phyloP scores from a whole-genome alignment of 2,797 vertebrate species.

The Caiman crocodilus region DNA sequence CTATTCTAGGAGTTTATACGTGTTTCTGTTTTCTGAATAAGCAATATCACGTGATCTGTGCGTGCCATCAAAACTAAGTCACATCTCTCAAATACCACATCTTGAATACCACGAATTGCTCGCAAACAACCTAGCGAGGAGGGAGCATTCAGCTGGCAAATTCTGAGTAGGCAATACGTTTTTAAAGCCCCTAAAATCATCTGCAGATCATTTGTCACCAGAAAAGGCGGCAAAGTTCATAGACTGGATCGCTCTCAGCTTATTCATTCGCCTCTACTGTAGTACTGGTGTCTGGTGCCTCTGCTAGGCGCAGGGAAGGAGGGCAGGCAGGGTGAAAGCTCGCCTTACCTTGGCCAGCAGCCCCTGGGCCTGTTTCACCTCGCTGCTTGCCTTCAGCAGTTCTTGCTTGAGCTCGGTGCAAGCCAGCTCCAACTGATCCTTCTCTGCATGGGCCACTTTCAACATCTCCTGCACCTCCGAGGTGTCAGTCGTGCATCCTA shows the following conservation, averaged over 20 bases:
- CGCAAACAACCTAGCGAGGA: not conserved
- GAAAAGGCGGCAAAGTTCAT: not conserved
- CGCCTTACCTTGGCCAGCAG: conserved; percentile 88
- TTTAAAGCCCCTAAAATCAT: not conserved
- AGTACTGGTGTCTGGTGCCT: not conserved
- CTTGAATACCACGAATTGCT: not conserved
- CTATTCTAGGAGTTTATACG: not conserved
- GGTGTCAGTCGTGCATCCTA: conserved; percentile 78
- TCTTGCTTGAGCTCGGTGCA: conserved; percentile 90
- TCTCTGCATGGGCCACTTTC: conserved; percentile 87
- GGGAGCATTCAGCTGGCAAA: not conserved
- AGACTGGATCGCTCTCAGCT: not conserved
- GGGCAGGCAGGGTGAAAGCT: not conserved
- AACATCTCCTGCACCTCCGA: conserved; percentile 88
- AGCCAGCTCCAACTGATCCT: conserved; percentile 87
- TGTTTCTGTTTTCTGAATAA: too few species aligned
- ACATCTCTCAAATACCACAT: not conserved
- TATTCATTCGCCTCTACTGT: not conserved
- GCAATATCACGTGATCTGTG: rapidly evolving
- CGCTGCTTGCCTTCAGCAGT: conserved; percentile 86
- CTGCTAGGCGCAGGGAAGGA: not conserved
- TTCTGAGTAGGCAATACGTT: not conserved
- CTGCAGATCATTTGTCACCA: not conserved
- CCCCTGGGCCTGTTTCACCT: conserved; percentile 83
- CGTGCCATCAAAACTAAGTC: not conserved